Evolutionary conservation across 1,140 invertebrate genomes (phyloP).

Genomic region (Neodiprion fabricii): DNA sequence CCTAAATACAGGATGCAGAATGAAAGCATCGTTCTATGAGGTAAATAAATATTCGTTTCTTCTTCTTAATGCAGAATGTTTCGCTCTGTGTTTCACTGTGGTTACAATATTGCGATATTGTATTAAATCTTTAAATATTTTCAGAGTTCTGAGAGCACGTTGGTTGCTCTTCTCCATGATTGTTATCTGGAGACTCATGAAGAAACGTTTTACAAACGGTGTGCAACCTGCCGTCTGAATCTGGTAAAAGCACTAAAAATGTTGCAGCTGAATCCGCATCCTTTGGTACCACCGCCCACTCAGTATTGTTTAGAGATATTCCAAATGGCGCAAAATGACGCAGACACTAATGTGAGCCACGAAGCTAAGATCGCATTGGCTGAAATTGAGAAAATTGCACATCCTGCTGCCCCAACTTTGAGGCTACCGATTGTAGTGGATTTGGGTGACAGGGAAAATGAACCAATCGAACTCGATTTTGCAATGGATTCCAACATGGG

Average conservation of each 20-base stretch:
- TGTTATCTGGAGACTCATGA: slow-evolving; percentile 36
- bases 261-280: slow-evolving; percentile 44
- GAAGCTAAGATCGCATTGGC: slow-evolving; percentile 39
- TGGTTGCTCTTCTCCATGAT: slow-evolving; percentile 39
- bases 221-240: slow-evolving; percentile 41
- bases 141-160: slow-evolving; percentile 37
- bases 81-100: slow-evolving; percentile 6
- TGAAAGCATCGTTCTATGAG: slow-evolving; percentile 41
- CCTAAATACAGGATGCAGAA: slow-evolving; percentile 32
- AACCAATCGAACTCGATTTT: background rate
- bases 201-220: slow-evolving; percentile 37
- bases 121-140: slow-evolving; percentile 26
- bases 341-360: slow-evolving; percentile 32
- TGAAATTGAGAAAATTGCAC: slow-evolving; percentile 47
- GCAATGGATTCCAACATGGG: background rate
- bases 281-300: slow-evolving; percentile 33
- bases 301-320: slow-evolving; percentile 46
- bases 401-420: slow-evolving; percentile 44
- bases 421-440: slow-evolving; percentile 23
- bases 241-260: slow-evolving; percentile 40
- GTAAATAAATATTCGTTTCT: slow-evolving; percentile 23
- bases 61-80: background rate
- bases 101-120: slow-evolving; percentile 11
- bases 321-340: slow-evolving; percentile 42
- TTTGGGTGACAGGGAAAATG: background rate